Percentiles rank a stretch among this genome's conserved stretches.
These are phyloP conservation scores for Drosophila anomelani DNA, from an alignment of 2,888 invertebrate genomes.

Conservation along the genomic window DNA sequence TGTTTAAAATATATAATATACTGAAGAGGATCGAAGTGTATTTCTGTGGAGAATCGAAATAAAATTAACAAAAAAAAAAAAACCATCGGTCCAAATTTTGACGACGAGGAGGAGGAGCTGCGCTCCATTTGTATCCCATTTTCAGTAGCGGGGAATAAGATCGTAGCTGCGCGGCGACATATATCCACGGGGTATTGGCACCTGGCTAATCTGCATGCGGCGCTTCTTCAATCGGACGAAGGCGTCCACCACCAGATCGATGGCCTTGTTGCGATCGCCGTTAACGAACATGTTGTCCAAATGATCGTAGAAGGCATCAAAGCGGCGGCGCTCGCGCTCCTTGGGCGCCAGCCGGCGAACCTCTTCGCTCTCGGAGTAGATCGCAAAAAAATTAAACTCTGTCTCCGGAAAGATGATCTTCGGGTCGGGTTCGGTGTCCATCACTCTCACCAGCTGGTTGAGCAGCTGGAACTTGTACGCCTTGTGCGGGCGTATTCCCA, in stretches of 20 bases:
- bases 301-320: conserved; percentile 46
- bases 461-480: conserved; percentile 27
- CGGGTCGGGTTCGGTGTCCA: conserved; percentile 22
- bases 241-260: conserved; percentile 44
- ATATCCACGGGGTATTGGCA: background rate
- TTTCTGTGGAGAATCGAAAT: conserved; percentile 76
- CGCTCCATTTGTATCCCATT: background rate
- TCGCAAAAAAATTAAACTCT: conserved; percentile 42
- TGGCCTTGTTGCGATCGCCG: conserved; percentile 41
- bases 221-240: conserved; percentile 27
- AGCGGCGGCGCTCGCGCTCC: conserved; percentile 42
- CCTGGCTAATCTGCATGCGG: conserved; percentile 1
- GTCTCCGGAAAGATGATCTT: conserved; percentile 41
- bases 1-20: conserved; percentile 65
- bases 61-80: conserved; percentile 55
- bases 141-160: background rate
- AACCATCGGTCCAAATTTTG: conserved; percentile 1
- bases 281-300: conserved; percentile 43
- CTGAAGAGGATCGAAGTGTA: conserved; percentile 55
- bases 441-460: conserved; percentile 26
- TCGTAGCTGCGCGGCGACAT: conserved; percentile 5
- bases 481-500: background rate
- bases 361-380: conserved; percentile 15
- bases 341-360: conserved; percentile 10
- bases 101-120: background rate